phyloP scores from a whole-genome alignment of 2,113 vertebrate species.

The Aramus guarauna region DNA sequence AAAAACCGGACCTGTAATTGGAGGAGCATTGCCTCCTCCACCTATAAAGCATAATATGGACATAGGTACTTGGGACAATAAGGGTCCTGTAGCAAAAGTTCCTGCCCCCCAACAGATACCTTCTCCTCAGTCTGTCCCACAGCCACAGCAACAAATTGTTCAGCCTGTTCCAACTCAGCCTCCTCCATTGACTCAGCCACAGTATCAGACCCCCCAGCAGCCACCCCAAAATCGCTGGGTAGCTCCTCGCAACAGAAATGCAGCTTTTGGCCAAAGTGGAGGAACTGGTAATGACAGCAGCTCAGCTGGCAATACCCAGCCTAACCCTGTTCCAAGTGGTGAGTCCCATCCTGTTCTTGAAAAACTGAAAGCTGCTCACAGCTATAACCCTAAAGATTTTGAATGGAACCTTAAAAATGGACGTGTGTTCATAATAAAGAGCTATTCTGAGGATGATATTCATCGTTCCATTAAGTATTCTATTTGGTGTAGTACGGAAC shows the following conservation, averaged over 20 bases:
- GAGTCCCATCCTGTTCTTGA: slow-evolving; percentile 94
- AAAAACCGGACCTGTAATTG: slow-evolving; percentile 83
- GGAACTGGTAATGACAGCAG: slow-evolving; percentile 72
- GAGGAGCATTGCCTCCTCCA: slow-evolving; percentile 84
- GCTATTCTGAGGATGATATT: slow-evolving; percentile 97
- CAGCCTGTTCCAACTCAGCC: slow-evolving; percentile 85
- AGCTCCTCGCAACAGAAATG: slow-evolving; percentile 88
- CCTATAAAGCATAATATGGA: slow-evolving; percentile 98
- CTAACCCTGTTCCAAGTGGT: slow-evolving; percentile 59
- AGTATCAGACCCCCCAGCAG: slow-evolving; percentile 86
- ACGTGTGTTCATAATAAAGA: slow-evolving; percentile 97
- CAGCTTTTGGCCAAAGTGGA: slow-evolving; percentile 83
- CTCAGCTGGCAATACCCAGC: slow-evolving; percentile 63
- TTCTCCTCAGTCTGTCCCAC: slow-evolving; percentile 70
- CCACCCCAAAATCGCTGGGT: slow-evolving; percentile 90
- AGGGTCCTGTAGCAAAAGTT: slow-evolving; percentile 87
- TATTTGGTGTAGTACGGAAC: slow-evolving; percentile 98
- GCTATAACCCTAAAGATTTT: slow-evolving; percentile 97
- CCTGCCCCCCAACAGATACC: slow-evolving; percentile 75
- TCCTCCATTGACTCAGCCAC: slow-evolving; percentile 79
- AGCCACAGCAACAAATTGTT: slow-evolving; percentile 76
- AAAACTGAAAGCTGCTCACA: slow-evolving; percentile 93
- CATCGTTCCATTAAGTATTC: slow-evolving; percentile 99
- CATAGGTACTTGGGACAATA: slow-evolving; percentile 96
- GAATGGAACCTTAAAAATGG: slow-evolving; percentile 95